Evolutionary conservation across 1,140 invertebrate genomes (phyloP).

Genomic region (Brachionus rotundiformis): DNA sequence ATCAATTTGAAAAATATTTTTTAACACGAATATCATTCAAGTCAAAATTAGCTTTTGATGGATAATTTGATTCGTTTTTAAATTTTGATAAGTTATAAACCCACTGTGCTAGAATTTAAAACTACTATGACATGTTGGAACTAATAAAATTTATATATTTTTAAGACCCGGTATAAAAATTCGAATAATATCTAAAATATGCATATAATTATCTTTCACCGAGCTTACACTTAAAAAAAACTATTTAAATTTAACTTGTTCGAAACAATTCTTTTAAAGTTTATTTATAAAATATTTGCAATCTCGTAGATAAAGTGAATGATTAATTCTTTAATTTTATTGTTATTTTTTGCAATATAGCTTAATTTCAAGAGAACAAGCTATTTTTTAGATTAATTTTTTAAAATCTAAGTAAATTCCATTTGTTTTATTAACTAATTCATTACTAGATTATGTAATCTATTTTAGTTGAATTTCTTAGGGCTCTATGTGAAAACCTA

Average conservation of each 20-base stretch:
- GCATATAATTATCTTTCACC: not conserved
- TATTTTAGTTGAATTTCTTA: not conserved
- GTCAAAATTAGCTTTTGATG: not conserved
- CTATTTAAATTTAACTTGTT: constrained; percentile 11
- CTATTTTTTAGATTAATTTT: constrained; percentile 30
- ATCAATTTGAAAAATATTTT: not conserved
- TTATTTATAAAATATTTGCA: constrained; percentile 10
- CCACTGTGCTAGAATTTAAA: no score
- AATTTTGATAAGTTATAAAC: no score
- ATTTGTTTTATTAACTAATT: constrained; percentile 12
- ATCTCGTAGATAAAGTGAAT: constrained; percentile 16
- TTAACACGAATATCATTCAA: not conserved
- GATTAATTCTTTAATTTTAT: constrained; percentile 27
- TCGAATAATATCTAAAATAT: not conserved
- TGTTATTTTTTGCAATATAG: constrained; percentile 16
- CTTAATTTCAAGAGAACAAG: constrained; percentile 14
- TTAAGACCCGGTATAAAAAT: not conserved
- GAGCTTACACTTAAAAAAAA: not conserved
- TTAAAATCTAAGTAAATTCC: constrained; percentile 15
- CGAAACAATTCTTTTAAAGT: not conserved
- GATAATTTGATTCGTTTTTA: not conserved
- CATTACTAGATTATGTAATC: not conserved
- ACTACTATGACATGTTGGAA: not conserved
- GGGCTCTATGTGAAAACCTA: constrained; percentile 17
- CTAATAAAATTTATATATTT: not conserved